Percentiles rank a stretch among this genome's conserved stretches.
These are phyloP conservation scores for Notothenia coriiceps DNA, from an alignment of 2,113 vertebrate genomes.

Conservation along the genomic window DNA sequence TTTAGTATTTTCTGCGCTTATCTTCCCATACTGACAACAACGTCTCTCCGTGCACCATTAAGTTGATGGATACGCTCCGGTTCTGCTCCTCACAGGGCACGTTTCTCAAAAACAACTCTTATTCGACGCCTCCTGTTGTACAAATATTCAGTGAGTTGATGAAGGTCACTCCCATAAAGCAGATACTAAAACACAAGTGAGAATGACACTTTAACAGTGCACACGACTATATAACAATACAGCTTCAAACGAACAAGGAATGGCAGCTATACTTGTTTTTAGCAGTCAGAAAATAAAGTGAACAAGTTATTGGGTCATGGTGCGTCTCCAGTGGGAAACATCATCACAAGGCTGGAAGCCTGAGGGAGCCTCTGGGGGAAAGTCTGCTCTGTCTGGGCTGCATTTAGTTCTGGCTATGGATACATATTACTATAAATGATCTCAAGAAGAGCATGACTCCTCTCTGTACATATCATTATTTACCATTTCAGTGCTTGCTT, in stretches of 20 bases:
- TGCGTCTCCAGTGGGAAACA: constrained; percentile 20
- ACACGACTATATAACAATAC: background rate
- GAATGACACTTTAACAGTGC: background rate
- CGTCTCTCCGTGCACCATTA: constrained; percentile 1
- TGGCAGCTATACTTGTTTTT: background rate
- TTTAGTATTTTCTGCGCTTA: constrained; percentile 8
- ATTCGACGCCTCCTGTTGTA: background rate
- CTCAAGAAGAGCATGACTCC: background rate
- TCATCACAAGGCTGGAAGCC: constrained; percentile 12
- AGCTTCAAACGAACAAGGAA: background rate
- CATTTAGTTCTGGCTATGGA: constrained; percentile 13
- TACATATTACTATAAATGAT: constrained; percentile 30
- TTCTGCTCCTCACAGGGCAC: background rate
- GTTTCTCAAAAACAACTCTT: too few species aligned
- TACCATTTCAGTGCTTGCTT: background rate
- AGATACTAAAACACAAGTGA: background rate
- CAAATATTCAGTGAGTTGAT: constrained; percentile 1
- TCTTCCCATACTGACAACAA: background rate
- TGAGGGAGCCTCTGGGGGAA: constrained; percentile 23
- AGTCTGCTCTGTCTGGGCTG: constrained; percentile 16
- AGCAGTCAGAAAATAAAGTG: background rate
- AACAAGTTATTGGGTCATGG: constrained; percentile 15
- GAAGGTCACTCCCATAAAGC: background rate
- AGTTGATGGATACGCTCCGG: constrained; percentile 8
- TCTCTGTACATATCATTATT: background rate